phyloP scores from a whole-genome alignment of 2,797 vertebrate species.

The Erethizon dorsatum region DNA sequence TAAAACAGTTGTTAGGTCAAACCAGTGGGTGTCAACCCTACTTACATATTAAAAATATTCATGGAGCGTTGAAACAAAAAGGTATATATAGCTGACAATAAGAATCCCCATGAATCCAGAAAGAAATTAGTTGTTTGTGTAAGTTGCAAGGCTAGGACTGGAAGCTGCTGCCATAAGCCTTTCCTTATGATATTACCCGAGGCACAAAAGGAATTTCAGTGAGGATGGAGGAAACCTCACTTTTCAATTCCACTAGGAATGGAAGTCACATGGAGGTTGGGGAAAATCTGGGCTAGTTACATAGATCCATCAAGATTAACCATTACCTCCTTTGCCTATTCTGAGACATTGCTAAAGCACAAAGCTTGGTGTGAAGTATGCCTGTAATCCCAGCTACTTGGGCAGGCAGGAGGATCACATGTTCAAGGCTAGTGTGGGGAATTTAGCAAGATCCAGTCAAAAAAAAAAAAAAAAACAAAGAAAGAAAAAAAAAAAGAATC shows the following conservation, averaged over 20 bases:
- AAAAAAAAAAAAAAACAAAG: background rate
- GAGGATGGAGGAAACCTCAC: background rate
- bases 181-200: background rate
- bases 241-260: constrained; percentile 11
- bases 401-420: background rate
- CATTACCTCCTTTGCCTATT: background rate
- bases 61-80: background rate
- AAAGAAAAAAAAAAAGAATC: background rate
- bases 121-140: background rate
- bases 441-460: background rate
- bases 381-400: background rate
- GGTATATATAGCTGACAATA: background rate
- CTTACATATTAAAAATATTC: background rate
- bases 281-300: background rate
- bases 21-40: background rate
- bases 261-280: background rate
- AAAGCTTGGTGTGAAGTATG: background rate
- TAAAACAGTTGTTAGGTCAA: constrained; percentile 1
- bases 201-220: background rate
- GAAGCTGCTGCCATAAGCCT: background rate
- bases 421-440: background rate
- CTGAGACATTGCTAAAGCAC: constrained; percentile 8
- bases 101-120: background rate
- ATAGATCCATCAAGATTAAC: background rate
- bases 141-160: background rate